These are phyloP conservation scores for Scaptomyza cyrtandrae DNA, from an alignment of 2,888 invertebrate species.

Conservation along the genomic window DNA sequence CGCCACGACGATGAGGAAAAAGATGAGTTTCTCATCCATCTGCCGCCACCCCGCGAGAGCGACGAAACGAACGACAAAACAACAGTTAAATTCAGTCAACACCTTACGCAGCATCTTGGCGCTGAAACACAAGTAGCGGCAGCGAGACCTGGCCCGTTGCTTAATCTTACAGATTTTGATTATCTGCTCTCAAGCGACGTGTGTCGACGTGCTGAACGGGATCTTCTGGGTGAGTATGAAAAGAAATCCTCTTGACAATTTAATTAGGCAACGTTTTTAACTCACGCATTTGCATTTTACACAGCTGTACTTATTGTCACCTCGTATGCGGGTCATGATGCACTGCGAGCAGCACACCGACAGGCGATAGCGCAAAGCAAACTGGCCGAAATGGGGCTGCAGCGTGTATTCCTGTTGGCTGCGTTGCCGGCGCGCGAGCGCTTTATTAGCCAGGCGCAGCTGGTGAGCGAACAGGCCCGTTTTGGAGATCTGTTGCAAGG, in stretches of 20 bases:
- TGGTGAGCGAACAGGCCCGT: slow-evolving; percentile 87
- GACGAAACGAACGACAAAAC: slow-evolving; percentile 10
- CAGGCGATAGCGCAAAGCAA: slow-evolving; percentile 87
- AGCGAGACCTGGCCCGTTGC: slow-evolving; percentile 45
- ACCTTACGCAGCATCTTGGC: neutral
- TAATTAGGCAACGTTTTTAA: neutral
- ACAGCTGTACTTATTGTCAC: slow-evolving; percentile 87
- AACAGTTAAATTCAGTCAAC: neutral
- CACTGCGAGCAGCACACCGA: slow-evolving; percentile 89
- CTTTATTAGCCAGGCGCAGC: slow-evolving; percentile 86
- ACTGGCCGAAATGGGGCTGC: slow-evolving; percentile 86
- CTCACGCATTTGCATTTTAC: neutral
- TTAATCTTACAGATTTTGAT: slow-evolving; percentile 79
- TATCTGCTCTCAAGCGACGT: slow-evolving; percentile 76
- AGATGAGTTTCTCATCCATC: slow-evolving; percentile 76
- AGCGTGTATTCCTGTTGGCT: slow-evolving; percentile 90
- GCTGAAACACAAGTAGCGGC: neutral
- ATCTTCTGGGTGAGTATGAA: slow-evolving; percentile 78
- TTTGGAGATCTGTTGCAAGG: slow-evolving; percentile 91
- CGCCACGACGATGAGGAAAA: slow-evolving; percentile 15
- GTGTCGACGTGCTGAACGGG: slow-evolving; percentile 75
- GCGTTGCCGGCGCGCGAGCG: slow-evolving; percentile 86
- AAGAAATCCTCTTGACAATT: too few species aligned
- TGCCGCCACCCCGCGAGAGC: slow-evolving; percentile 31
- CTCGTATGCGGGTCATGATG: slow-evolving; percentile 90